phyloP scores from a whole-genome alignment of 2,113 vertebrate genomes.

The Indri indri region DNA sequence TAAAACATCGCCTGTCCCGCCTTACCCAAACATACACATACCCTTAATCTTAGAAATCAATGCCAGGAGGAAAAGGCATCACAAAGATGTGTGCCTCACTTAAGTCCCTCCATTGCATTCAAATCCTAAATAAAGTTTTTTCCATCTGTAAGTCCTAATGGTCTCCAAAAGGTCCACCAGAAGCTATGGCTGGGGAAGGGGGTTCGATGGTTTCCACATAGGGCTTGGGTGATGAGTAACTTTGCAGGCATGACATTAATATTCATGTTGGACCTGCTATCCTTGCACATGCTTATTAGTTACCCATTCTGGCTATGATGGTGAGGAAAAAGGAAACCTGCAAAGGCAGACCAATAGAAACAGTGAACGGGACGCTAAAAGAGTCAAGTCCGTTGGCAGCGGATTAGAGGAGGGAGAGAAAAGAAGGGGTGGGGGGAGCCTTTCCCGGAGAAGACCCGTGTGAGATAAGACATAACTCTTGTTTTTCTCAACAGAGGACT shows the following conservation, averaged over 20 bases:
- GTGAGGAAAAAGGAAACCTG: not conserved
- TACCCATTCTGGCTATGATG: not conserved
- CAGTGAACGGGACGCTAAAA: not conserved
- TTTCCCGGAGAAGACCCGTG: constrained; percentile 6
- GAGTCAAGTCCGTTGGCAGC: not conserved
- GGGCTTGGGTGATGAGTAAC: not conserved
- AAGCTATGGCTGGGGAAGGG: not conserved
- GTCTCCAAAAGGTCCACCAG: not conserved
- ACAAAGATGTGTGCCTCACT: not conserved
- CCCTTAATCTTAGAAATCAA: constrained; percentile 19
- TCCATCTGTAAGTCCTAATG: not conserved
- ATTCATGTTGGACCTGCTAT: not conserved
- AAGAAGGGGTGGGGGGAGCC: not conserved
- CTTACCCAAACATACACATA: not conserved
- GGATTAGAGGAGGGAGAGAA: not conserved
- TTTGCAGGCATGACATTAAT: not conserved
- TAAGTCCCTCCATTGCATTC: not conserved
- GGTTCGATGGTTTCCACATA: not conserved
- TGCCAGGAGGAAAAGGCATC: not conserved
- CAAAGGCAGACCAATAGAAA: not conserved
- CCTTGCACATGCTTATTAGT: not conserved
- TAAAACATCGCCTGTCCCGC: not conserved
- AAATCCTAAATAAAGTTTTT: not conserved
- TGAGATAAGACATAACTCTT: constrained; percentile 64
- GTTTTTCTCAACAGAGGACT: constrained; percentile 59